phyloP scores from a whole-genome alignment of 1,140 invertebrate genomes.

The Batillaria attramentaria region DNA sequence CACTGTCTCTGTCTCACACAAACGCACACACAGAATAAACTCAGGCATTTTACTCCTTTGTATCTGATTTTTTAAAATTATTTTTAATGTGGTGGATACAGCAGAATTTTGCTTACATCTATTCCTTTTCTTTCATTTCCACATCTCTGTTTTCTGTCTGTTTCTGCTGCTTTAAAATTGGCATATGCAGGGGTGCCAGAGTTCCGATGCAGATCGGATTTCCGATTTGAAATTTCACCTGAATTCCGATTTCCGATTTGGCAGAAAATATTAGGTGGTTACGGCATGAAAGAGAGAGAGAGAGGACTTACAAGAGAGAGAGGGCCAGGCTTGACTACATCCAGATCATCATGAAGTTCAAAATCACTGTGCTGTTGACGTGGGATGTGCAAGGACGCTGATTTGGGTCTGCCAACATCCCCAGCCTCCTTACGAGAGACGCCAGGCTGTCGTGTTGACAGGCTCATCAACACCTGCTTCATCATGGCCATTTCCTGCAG shows the following conservation, averaged over 20 bases:
- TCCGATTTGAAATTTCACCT: neutral
- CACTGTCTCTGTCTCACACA: neutral
- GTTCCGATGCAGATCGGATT: too few species aligned
- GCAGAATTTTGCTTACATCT: too few species aligned
- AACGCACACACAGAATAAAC: neutral
- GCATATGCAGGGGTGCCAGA: too few species aligned
- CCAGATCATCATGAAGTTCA: slow-evolving; percentile 57
- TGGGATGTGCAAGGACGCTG: slow-evolving; percentile 45
- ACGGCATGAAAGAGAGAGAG: neutral
- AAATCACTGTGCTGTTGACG: slow-evolving; percentile 37
- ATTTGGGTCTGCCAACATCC: slow-evolving; percentile 48
- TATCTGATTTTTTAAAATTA: too few species aligned
- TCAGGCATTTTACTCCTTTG: too few species aligned
- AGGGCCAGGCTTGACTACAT: slow-evolving; percentile 59
- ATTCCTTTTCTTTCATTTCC: too few species aligned
- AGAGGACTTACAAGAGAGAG: slow-evolving; percentile 53
- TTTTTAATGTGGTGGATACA: too few species aligned
- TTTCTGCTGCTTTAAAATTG: too few species aligned
- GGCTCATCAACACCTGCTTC: slow-evolving; percentile 65
- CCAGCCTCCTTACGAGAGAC: slow-evolving; percentile 49
- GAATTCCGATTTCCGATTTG: neutral
- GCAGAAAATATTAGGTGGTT: neutral
- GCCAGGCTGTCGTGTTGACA: slow-evolving; percentile 56
- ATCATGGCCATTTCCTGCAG: slow-evolving; percentile 64
- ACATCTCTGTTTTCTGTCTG: too few species aligned